Percentiles rank a stretch among this genome's conserved stretches.
Evolutionary conservation across 2,797 vertebrate species (phyloP).

Genomic region (Pteropus rufus): DNA sequence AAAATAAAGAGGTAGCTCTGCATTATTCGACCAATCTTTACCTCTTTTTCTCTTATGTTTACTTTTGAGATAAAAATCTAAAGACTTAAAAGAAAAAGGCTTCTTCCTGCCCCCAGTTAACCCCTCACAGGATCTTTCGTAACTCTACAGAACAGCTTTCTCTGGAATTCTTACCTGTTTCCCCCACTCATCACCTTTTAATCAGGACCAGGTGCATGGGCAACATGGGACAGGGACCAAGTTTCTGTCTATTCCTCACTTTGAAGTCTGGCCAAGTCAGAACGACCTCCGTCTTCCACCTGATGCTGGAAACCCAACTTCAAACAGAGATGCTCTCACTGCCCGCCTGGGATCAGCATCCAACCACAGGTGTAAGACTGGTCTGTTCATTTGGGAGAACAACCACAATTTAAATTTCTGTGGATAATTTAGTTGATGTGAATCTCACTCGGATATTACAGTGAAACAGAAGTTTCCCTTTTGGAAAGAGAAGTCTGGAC

Average conservation of each 20-base stretch:
- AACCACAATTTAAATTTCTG: neutral
- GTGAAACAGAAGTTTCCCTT: neutral
- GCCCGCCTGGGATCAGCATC: neutral
- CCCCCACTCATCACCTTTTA: neutral
- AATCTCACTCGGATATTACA: neutral
- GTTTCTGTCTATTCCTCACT: neutral
- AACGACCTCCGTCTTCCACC: neutral
- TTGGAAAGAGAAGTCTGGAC: neutral
- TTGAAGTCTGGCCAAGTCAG: neutral
- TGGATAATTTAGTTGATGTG: neutral
- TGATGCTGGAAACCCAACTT: neutral
- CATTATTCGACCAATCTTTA: neutral
- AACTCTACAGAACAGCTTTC: neutral
- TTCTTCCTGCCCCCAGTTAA: accelerated
- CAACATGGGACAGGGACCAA: neutral
- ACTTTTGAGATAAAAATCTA: conserved; percentile 42
- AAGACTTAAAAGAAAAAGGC: neutral
- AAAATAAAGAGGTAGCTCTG: neutral
- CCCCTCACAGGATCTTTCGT: neutral
- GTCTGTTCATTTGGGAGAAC: neutral
- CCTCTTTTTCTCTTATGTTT: neutral
- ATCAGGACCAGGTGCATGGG: neutral
- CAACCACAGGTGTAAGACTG: neutral
- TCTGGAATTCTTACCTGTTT: neutral
- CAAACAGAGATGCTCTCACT: neutral